A percentile compares a stretch with the other conserved stretches of the same genome.
Evolutionary conservation across 2,113 vertebrate genomes (phyloP).

Genomic region (Phaethon lepturus): DNA sequence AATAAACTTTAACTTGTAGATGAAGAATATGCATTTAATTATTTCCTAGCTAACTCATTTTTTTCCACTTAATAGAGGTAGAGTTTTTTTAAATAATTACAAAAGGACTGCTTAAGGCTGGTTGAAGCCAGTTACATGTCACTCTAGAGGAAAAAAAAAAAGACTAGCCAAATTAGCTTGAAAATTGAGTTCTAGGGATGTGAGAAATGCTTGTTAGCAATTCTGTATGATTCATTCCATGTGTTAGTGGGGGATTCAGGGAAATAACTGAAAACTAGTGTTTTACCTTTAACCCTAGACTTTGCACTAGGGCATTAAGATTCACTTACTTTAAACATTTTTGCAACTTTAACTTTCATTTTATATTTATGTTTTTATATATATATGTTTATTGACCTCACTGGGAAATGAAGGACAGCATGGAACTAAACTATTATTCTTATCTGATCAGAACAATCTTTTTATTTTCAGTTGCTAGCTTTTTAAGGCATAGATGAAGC

Average conservation of each 20-base stretch:
- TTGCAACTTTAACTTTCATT: neutral
- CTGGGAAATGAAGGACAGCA: neutral
- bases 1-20: neutral
- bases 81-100: slow-evolving; percentile 15
- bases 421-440: neutral
- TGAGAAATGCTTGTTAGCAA: neutral
- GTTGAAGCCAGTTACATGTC: neutral
- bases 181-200: neutral
- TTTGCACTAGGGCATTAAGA: neutral
- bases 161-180: neutral
- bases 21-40: neutral
- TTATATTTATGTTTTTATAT: neutral
- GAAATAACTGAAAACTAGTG: neutral
- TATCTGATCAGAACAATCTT: neutral
- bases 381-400: neutral
- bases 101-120: neutral
- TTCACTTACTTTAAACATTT: neutral
- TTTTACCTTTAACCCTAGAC: neutral
- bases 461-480: neutral
- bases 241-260: neutral
- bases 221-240: neutral
- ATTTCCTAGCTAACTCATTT: slow-evolving; percentile 10
- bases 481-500: neutral
- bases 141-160: neutral
- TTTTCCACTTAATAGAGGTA: neutral